A percentile compares a stretch with the other conserved stretches of the same genome.
phyloP scores from a whole-genome alignment of 2,797 vertebrate genomes.

The Malacoctenus gilli region DNA sequence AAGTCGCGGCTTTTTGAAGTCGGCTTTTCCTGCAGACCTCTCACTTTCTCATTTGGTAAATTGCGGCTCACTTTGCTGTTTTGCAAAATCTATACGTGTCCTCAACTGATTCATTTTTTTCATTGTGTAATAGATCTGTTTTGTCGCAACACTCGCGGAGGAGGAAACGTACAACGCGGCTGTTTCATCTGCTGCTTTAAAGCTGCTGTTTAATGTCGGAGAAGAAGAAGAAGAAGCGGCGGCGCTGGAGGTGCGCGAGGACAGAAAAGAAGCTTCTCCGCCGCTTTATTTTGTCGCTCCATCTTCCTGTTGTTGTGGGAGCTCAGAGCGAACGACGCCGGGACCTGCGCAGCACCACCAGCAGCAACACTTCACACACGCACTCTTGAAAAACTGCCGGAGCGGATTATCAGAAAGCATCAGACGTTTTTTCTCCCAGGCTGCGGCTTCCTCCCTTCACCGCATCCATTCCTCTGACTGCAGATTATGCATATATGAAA shows the following conservation, averaged over 20 bases:
- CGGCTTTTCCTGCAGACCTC: not conserved
- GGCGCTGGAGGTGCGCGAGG: no score
- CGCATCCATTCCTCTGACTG: not conserved
- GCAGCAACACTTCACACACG: no score
- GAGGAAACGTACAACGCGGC: slow-evolving; percentile 3
- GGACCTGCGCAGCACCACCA: no score
- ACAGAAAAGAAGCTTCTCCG: no score
- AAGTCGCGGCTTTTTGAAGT: slow-evolving; percentile 14
- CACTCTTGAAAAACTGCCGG: not conserved
- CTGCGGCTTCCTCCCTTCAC: not conserved
- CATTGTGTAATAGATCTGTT: slow-evolving; percentile 14
- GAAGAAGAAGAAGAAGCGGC: no score
- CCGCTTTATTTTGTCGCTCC: no score
- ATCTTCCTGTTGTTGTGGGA: no score
- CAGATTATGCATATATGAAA: not conserved
- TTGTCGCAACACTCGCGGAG: slow-evolving; percentile 27
- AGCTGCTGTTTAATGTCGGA: slow-evolving; percentile 24
- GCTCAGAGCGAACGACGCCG: no score
- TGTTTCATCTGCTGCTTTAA: slow-evolving; percentile 27
- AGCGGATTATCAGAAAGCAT: not conserved
- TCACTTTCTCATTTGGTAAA: slow-evolving; percentile 31
- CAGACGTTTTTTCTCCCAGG: no score
- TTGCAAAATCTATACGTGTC: slow-evolving; percentile 42
- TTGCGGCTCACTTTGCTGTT: slow-evolving; percentile 11
- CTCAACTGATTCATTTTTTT: slow-evolving; percentile 28